These are phyloP conservation scores for Metopia argyrocephala DNA, from an alignment of 2,888 invertebrate genomes.

Conservation along the genomic window DNA sequence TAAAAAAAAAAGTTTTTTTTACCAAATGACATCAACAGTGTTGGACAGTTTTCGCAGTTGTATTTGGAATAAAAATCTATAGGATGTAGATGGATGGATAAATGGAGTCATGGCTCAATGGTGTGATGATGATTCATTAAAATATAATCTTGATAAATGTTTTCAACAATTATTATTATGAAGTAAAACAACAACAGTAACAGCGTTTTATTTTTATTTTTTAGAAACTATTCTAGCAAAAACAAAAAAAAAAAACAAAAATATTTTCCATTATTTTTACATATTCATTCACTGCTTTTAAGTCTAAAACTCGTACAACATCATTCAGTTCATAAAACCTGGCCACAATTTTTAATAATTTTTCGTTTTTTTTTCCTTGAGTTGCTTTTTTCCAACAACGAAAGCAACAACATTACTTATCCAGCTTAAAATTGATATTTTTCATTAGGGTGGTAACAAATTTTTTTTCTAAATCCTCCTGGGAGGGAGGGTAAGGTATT, in stretches of 20 bases:
- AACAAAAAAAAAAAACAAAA: not conserved
- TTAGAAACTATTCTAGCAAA: conserved; percentile 22
- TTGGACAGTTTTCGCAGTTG: not conserved
- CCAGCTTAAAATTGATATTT: conserved; percentile 73
- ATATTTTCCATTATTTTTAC: not conserved
- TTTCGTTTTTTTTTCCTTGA: not conserved
- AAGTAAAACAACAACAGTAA: conserved; percentile 49
- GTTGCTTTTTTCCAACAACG: conserved; percentile 39
- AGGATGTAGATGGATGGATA: not conserved
- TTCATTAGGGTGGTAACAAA: conserved; percentile 72
- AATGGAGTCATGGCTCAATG: conserved; percentile 30
- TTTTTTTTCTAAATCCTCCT: conserved; percentile 41
- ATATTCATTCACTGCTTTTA: not conserved
- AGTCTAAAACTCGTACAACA: not conserved
- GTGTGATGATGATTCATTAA: conserved; percentile 72
- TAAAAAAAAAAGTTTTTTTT: too few species aligned
- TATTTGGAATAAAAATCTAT: not conserved
- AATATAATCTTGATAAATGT: conserved; percentile 76
- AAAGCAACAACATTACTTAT: conserved; percentile 47
- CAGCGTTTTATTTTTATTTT: conserved; percentile 8
- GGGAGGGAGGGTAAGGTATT: conserved; percentile 36
- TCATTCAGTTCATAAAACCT: conserved; percentile 57
- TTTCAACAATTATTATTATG: conserved; percentile 65
- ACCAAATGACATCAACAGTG: conserved; percentile 32
- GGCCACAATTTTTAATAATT: conserved; percentile 56